Base-by-base conservation (phyloP, 2,888 invertebrate species). In the Caenorhabditis japonica region DNA sequence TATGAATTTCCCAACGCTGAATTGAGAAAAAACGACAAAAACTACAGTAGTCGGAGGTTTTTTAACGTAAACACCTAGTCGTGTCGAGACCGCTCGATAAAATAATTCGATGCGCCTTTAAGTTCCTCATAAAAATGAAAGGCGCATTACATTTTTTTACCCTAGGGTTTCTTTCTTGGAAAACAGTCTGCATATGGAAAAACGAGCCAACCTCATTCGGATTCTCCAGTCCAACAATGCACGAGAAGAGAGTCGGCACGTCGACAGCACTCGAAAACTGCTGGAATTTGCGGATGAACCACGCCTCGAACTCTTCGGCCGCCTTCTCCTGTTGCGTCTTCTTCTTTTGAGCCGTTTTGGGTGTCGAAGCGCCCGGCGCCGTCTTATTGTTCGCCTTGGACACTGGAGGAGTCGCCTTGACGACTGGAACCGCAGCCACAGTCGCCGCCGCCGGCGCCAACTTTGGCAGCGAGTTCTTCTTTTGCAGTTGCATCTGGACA, bases 141-240 rank as follows among this genome's bases (percentile, higher is more conserved):
- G n/a, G n/a, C n/a, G n/a, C n/a, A n/a, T n/a, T n/a, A n/a, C n/a
- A n/a, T n/a, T n/a, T n/a, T n/a, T n/a, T n/a, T n/a, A n/a, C n/a
- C n/a, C n/a, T n/a, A n/a, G n/a, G n/a, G n/a, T n/a, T n/a, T n/a
- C n/a, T n/a, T n/a, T n/a, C n/a, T n/a, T n/a, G n/a, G n/a, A n/a
- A n/a, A n/a, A n/a, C n/a, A n/a, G n/a, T n/a, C n/a, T n/a, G n/a
- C n/a, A n/a, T n/a, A n/a, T n/a, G n/a, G n/a, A n/a, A n/a, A n/a
- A n/a, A n/a, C n/a, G n/a, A 60, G 62, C 74, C 8, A 8, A 82
- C 84, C 72, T 85, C 85, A 33, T 82, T 80, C 5, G 85, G 85
- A 43, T 83, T 80, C 43, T 80, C 82, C 27, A 81, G 41, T n/a
- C 46, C 41, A 30, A 64, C 47, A 21, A 84, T 62, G 61, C 78